Conservation (phyloP, 1,140 invertebrate genomes). For the Ips typographus region DNA sequence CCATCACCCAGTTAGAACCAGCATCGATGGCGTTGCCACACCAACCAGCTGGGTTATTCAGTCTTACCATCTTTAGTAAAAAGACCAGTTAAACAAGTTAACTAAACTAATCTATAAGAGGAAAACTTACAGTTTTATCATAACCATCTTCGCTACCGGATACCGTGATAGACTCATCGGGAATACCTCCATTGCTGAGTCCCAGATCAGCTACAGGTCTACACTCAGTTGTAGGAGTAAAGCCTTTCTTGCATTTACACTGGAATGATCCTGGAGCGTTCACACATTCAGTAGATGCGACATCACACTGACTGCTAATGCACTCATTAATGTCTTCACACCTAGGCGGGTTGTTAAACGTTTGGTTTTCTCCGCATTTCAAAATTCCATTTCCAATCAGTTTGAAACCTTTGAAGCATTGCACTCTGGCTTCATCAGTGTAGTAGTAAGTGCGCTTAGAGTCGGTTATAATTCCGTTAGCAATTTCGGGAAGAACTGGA, state of each 20-base stretch:
- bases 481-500: slow-evolving; percentile 77
- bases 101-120: slow-evolving; percentile 1
- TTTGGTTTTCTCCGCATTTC: slow-evolving; percentile 81
- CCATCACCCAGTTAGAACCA: slow-evolving; percentile 83
- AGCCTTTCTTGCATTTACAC: slow-evolving; percentile 85
- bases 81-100: neutral
- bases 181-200: slow-evolving; percentile 83
- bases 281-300: slow-evolving; percentile 86
- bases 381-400: slow-evolving; percentile 84
- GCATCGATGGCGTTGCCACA: slow-evolving; percentile 83
- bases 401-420: slow-evolving; percentile 89
- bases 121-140: slow-evolving; percentile 67
- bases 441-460: slow-evolving; percentile 73
- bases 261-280: slow-evolving; percentile 90
- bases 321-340: slow-evolving; percentile 96
- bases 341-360: slow-evolving; percentile 80
- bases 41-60: slow-evolving; percentile 84
- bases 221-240: slow-evolving; percentile 85
- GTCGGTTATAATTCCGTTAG: slow-evolving; percentile 83
- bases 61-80: slow-evolving; percentile 67
- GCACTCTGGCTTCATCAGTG: slow-evolving; percentile 89
- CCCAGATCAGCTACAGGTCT: slow-evolving; percentile 86
- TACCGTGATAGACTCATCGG: slow-evolving; percentile 84
- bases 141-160: slow-evolving; percentile 81
- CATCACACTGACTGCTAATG: slow-evolving; percentile 82